Percentiles rank a stretch among this genome's conserved stretches.
Evolutionary conservation across 2,797 vertebrate genomes (phyloP).

Genomic region (Tenualosa ilisha): DNA sequence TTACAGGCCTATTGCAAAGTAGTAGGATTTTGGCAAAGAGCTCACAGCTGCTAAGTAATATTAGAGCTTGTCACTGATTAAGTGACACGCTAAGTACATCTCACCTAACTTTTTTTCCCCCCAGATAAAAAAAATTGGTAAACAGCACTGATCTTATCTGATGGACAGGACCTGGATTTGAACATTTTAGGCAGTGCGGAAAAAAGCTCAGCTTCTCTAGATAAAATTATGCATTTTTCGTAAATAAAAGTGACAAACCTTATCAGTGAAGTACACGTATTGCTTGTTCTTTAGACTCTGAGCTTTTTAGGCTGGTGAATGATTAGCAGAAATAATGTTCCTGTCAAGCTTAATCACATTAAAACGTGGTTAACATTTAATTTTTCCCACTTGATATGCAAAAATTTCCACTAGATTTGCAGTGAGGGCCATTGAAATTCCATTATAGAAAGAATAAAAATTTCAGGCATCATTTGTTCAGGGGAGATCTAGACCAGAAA

Average conservation of each 20-base stretch:
- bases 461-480: conserved; percentile 99
- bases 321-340: conserved; percentile 99
- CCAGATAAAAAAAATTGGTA: background rate
- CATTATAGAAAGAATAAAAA: conserved; percentile 99
- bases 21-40: conserved; percentile 24
- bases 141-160: background rate
- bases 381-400: conserved; percentile 99
- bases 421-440: conserved; percentile 99
- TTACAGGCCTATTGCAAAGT: conserved; percentile 24
- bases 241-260: background rate
- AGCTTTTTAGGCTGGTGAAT: conserved; percentile 93
- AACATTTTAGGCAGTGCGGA: background rate
- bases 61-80: conserved; percentile 1
- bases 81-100: background rate
- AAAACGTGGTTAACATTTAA: conserved; percentile 99
- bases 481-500: conserved; percentile 91
- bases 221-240: background rate
- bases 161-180: background rate
- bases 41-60: background rate
- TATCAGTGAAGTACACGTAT: conserved; percentile 59
- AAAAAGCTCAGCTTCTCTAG: background rate
- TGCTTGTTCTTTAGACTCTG: conserved; percentile 82
- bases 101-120: background rate
- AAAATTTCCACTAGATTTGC: conserved; percentile 99
- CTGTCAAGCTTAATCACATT: conserved; percentile 99